Conservation (phyloP, 1,140 invertebrate genomes). For the Cylas formicarius region DNA sequence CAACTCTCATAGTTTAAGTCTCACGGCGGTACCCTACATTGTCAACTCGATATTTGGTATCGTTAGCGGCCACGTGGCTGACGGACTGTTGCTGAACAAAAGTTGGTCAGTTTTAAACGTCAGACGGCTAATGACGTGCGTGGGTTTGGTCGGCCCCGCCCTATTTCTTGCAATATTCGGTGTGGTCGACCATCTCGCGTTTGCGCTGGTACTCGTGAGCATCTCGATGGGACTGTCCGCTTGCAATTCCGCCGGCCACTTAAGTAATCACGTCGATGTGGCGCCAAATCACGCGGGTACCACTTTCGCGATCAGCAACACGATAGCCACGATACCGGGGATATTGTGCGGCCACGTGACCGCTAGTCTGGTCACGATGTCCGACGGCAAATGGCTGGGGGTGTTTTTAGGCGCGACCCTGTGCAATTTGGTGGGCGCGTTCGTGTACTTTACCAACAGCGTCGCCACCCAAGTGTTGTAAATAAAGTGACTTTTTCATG, state of each 20-base stretch:
- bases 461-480: slow-evolving; percentile 60
- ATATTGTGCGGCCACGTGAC: slow-evolving; percentile 73
- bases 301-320: slow-evolving; percentile 76
- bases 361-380: slow-evolving; percentile 65
- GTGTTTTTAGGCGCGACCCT: slow-evolving; percentile 68
- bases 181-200: slow-evolving; percentile 62
- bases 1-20: slow-evolving; percentile 64
- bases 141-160: slow-evolving; percentile 69
- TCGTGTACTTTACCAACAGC: slow-evolving; percentile 71
- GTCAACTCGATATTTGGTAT: slow-evolving; percentile 69
- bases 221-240: slow-evolving; percentile 73
- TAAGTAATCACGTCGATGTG: slow-evolving; percentile 74
- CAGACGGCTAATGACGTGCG: slow-evolving; percentile 65
- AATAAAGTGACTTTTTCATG: slow-evolving; percentile 25
- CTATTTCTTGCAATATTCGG: slow-evolving; percentile 67
- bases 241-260: slow-evolving; percentile 70
- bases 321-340: slow-evolving; percentile 70
- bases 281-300: slow-evolving; percentile 74
- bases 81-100: slow-evolving; percentile 52
- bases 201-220: slow-evolving; percentile 67
- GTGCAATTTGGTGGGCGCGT: slow-evolving; percentile 69
- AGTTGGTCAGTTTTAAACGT: slow-evolving; percentile 68
- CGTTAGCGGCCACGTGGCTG: slow-evolving; percentile 67
- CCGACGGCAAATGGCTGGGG: slow-evolving; percentile 67
- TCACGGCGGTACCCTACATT: slow-evolving; percentile 71